phyloP scores from a whole-genome alignment of 2,888 invertebrate species.

The Heliconius ismenius region DNA sequence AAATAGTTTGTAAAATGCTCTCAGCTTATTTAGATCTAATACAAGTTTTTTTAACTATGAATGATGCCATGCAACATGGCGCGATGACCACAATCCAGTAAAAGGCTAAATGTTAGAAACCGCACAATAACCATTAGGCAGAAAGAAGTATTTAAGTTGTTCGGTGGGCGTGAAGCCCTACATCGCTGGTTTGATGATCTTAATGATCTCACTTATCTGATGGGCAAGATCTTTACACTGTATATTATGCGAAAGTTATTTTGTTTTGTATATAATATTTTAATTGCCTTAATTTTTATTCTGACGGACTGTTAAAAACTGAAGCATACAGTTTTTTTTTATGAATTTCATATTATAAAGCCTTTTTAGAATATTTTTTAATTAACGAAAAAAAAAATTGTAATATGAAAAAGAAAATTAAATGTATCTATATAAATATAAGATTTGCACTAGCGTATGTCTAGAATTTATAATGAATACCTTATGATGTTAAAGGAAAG shows the following conservation, averaged over 20 bases:
- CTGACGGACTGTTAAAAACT: neutral
- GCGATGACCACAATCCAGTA: constrained; percentile 34
- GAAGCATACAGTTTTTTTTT: neutral
- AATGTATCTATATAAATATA: too few species aligned
- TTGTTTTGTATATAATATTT: neutral
- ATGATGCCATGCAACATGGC: constrained; percentile 1
- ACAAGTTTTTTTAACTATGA: neutral
- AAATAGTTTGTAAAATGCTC: neutral
- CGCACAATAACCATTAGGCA: constrained; percentile 44
- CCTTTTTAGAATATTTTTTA: neutral
- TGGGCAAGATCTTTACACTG: constrained; percentile 34
- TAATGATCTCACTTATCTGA: constrained; percentile 48
- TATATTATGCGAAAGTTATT: neutral
- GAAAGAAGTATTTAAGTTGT: constrained; percentile 49
- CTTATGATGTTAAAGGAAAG: neutral
- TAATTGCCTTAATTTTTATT: neutral
- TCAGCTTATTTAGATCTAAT: neutral
- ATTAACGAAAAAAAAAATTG: too few species aligned
- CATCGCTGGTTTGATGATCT: constrained; percentile 47
- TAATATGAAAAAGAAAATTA: too few species aligned
- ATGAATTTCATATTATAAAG: neutral
- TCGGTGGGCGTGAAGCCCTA: constrained; percentile 58
- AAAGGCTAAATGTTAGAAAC: constrained; percentile 40
- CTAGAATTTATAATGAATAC: neutral
- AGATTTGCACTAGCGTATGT: neutral